Evolutionary conservation across 2,888 invertebrate species (phyloP), one percentile per base, ranked within the genome.

Genomic region (Adineta ricciae): DNA sequence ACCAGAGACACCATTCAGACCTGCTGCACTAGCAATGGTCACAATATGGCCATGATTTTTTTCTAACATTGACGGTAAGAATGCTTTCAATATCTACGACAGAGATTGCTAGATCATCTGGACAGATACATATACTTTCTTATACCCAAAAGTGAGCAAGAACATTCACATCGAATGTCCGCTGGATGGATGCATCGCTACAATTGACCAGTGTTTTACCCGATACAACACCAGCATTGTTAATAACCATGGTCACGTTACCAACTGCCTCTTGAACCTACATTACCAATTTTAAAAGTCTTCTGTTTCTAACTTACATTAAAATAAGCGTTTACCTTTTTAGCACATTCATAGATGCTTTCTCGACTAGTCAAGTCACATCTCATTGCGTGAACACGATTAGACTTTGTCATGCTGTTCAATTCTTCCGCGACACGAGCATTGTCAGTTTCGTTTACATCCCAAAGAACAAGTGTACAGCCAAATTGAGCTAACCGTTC

Each of bases 21-120:
- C 96, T 0, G 96, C 94, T 92, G 96, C 92, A 84, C 96, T 95
- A 7, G 96, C 96, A 86, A 97, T 94, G 84, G 95, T 95, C 11
- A 97, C 96, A 87, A 97, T 94, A 90, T 97, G 97, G 19, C 97
- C 97, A 87, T 94, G 93, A 89, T 95, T 93, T 54, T 92, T 92
- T 88, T 94, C 93, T 86, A 96, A 93, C 97, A 97, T 97, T 83
- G 93, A 92, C 49, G 96, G 96, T 86, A 97, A 92, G 91, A 97
- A 97, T 9, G 96, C 94, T 91, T 96, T 96, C 56, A 94, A 93
- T n/a, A 96, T 96, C 96, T 54, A 21, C 46, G 11, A 46, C 46
- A 46, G 11, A 5, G 11, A 46, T 8, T 8, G 11, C 5, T 11
- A 8, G 11, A 46, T 46, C 46, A n/a, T n/a, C 46, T 46, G 5